phyloP scores from a whole-genome alignment of 2,888 invertebrate genomes.

The Brachypterus glaber region DNA sequence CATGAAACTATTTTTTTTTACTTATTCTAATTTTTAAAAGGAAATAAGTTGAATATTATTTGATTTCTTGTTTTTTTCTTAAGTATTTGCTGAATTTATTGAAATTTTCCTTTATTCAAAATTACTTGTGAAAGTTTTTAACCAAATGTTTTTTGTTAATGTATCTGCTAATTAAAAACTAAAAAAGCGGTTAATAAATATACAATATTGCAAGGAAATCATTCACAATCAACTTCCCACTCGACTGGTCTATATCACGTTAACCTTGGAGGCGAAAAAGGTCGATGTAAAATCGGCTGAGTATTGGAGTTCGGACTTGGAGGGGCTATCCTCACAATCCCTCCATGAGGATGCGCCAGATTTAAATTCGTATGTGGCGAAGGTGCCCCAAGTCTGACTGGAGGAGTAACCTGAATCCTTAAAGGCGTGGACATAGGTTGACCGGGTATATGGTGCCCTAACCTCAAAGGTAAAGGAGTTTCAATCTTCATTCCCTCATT shows the following conservation, averaged over 20 bases:
- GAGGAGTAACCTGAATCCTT: constrained; percentile 36
- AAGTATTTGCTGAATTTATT: too few relatives aligned
- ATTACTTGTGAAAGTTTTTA: too few relatives aligned
- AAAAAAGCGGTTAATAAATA: constrained; percentile 4
- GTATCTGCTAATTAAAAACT: too few relatives aligned
- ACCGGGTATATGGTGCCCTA: constrained; percentile 24
- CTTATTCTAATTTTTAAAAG: too few relatives aligned
- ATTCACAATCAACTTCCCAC: constrained; percentile 26
- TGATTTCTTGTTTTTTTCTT: too few relatives aligned
- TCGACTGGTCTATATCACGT: constrained; percentile 38
- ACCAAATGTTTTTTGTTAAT: too few relatives aligned
- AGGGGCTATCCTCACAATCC: constrained; percentile 39
- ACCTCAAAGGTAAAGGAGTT: constrained; percentile 34
- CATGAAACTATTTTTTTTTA: too few relatives aligned
- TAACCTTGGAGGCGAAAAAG: constrained; percentile 39
- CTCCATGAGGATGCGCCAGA: constrained; percentile 30
- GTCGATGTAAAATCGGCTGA: constrained; percentile 36
- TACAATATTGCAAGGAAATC: constrained; percentile 6
- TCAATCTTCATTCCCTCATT: constrained; percentile 27
- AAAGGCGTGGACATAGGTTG: constrained; percentile 34
- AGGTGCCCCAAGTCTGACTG: constrained; percentile 26
- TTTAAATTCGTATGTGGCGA: constrained; percentile 31
- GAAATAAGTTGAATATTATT: too few relatives aligned
- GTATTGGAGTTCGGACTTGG: constrained; percentile 31
- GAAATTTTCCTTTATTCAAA: too few relatives aligned